Percentiles rank a stretch among this genome's conserved stretches.
Evolutionary conservation across 2,113 vertebrate species (phyloP).

Genomic region (Chunga burmeisteri): DNA sequence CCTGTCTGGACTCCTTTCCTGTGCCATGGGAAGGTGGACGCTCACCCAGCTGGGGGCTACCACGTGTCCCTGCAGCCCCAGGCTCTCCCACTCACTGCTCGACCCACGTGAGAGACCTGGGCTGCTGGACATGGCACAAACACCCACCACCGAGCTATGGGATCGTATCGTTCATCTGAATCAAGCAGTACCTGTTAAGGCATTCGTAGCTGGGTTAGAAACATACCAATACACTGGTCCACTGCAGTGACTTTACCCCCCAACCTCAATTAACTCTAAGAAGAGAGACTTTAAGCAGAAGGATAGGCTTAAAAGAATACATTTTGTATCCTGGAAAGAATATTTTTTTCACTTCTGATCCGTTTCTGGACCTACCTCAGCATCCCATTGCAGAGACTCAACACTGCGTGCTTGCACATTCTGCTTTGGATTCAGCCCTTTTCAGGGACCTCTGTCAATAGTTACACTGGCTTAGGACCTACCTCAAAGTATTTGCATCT

Average conservation of each 20-base stretch:
- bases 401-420: fast-evolving
- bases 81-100: not conserved
- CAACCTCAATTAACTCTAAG: not conserved
- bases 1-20: not conserved
- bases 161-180: not conserved
- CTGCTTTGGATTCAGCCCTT: not conserved
- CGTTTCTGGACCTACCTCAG: not conserved
- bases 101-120: fast-evolving
- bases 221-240: fast-evolving
- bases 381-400: not conserved
- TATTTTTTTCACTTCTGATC: not conserved
- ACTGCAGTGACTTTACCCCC: not conserved
- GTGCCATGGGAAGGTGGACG: not conserved
- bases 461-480: not conserved
- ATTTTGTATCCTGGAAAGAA: not conserved
- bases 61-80: fast-evolving
- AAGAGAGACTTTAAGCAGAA: not conserved
- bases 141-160: fast-evolving
- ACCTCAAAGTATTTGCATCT: not conserved
- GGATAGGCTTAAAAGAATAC: not conserved
- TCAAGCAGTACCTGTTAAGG: not conserved
- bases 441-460: not conserved
- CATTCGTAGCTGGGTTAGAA: not conserved
- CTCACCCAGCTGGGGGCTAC: not conserved
- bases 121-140: not conserved